Percentiles rank a stretch among this genome's conserved stretches.
phyloP scores from a whole-genome alignment of 1,140 invertebrate species.

The Aricia agestis region DNA sequence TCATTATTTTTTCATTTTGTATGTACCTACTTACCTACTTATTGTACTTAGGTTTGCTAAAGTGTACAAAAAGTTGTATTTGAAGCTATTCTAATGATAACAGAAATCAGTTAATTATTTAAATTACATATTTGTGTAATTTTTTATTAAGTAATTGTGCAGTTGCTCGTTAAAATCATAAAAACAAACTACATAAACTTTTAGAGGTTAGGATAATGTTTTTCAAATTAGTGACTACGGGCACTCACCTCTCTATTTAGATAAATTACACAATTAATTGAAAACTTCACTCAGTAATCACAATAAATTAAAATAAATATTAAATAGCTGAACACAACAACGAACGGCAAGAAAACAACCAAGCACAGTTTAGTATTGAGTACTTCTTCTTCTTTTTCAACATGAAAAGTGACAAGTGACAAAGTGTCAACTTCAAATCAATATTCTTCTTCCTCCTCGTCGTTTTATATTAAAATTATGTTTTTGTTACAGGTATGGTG shows the following conservation, averaged over 20 bases:
- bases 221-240: background rate
- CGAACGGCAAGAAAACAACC: background rate
- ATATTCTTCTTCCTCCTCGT: background rate
- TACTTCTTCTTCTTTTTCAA: no score
- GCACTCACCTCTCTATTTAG: background rate
- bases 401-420: slow-evolving; percentile 1
- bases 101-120: no score
- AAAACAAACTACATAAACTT: background rate
- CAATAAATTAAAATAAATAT: no score
- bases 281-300: background rate
- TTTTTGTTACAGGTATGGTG: slow-evolving; percentile 40
- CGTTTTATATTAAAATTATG: background rate
- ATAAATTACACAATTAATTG: background rate
- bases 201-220: background rate
- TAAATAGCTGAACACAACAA: background rate
- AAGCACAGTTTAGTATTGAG: no score
- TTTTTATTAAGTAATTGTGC: no score
- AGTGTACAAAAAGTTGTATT: no score
- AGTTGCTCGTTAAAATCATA: no score
- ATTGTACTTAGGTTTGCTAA: no score
- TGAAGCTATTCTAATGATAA: no score
- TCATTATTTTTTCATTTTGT: no score
- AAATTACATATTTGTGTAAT: no score
- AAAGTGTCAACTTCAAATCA: background rate
- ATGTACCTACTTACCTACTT: no score